Percentiles rank a stretch among this genome's conserved stretches.
These are phyloP conservation scores for Hirtodrosophila histrioides DNA, from an alignment of 2,888 invertebrate genomes.

Conservation along the genomic window DNA sequence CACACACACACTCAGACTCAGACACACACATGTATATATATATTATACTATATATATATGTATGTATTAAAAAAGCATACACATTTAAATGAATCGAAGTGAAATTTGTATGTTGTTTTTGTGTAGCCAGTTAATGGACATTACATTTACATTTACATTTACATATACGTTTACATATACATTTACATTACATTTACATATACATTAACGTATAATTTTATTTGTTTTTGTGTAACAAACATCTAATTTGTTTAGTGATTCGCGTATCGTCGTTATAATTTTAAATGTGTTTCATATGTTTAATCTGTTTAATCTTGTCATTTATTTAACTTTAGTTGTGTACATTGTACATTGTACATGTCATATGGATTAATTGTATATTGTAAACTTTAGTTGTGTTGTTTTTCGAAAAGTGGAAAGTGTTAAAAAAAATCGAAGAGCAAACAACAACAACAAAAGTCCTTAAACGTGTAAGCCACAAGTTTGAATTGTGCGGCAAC, in stretches of 20 bases:
- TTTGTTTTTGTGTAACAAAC: slow-evolving; percentile 6
- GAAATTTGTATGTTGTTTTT: too few species aligned
- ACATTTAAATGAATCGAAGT: neutral
- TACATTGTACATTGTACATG: slow-evolving; percentile 12
- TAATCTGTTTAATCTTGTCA: slow-evolving; percentile 57
- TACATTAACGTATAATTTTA: too few species aligned
- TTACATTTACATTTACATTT: too few species aligned
- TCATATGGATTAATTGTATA: slow-evolving; percentile 23
- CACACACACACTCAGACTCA: slow-evolving; percentile 23
- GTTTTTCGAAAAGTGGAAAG: slow-evolving; percentile 3
- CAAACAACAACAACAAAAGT: slow-evolving; percentile 9
- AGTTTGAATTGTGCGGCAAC: slow-evolving; percentile 34
- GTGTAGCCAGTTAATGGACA: too few species aligned
- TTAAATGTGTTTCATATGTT: slow-evolving; percentile 50
- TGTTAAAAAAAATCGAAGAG: too few species aligned
- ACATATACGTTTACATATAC: too few species aligned
- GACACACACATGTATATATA: slow-evolving; percentile 20
- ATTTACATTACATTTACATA: too few species aligned
- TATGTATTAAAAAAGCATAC: slow-evolving; percentile 21
- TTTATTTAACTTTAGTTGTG: slow-evolving; percentile 43
- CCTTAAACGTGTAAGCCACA: slow-evolving; percentile 30
- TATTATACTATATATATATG: slow-evolving; percentile 15
- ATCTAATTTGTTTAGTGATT: slow-evolving; percentile 27
- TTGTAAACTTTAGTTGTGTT: slow-evolving; percentile 3
- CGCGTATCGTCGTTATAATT: slow-evolving; percentile 26